These are phyloP conservation scores for Mastigias papua DNA, from an alignment of 30 jellyfish, hydroid and myxozoan genomes.

Conservation along the genomic window DNA sequence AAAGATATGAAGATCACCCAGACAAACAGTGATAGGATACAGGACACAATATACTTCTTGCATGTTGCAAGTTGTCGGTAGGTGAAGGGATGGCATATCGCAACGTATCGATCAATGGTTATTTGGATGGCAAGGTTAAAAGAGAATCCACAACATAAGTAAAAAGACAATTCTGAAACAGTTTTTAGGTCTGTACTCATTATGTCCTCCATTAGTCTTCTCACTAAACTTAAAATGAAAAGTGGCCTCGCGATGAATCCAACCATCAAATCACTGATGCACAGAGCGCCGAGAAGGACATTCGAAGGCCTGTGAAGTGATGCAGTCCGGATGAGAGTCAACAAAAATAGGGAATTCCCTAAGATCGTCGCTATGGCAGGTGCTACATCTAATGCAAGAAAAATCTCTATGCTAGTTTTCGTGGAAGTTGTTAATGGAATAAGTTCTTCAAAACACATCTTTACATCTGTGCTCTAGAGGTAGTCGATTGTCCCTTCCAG, in stretches of 20 bases:
- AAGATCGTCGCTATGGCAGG: slow-evolving; percentile 12
- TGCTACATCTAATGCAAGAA: slow-evolving; percentile 14
- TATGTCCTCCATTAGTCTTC: not conserved
- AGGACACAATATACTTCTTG: not conserved
- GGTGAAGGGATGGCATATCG: slow-evolving; percentile 5
- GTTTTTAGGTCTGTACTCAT: not conserved
- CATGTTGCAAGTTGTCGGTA: slow-evolving; percentile 19
- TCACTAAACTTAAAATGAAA: not conserved
- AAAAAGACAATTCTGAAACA: not conserved
- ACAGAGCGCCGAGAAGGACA: slow-evolving; percentile 28
- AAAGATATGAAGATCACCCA: not conserved
- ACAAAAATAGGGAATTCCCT: slow-evolving; percentile 6
- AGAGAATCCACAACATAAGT: not conserved
- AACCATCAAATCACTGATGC: slow-evolving; percentile 25
- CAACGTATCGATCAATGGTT: slow-evolving; percentile 26
- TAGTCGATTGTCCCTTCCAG: not conserved
- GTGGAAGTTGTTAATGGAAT: not conserved
- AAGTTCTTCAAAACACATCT: not conserved
- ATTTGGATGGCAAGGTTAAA: not conserved
- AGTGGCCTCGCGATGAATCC: slow-evolving; percentile 19
- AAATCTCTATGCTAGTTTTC: not conserved
- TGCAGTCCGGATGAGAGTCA: not conserved
- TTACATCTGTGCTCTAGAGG: not conserved
- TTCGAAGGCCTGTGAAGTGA: slow-evolving; percentile 41
- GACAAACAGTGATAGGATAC: not conserved